These are phyloP conservation scores for Aplodontia rufa DNA, from an alignment of 2,113 vertebrate genomes.

Conservation along the genomic window DNA sequence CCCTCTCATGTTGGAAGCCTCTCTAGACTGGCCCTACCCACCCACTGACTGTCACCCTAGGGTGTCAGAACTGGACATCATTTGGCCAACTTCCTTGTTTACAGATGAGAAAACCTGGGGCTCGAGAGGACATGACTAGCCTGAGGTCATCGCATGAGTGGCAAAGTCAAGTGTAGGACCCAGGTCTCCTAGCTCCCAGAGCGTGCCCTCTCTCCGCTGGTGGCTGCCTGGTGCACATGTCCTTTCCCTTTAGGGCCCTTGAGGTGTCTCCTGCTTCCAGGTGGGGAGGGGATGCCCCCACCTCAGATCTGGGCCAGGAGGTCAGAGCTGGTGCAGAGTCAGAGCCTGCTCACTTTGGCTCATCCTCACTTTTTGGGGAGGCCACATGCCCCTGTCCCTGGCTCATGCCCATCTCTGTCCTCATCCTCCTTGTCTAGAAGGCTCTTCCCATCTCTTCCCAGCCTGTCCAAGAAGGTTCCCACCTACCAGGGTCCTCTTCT, in stretches of 20 bases:
- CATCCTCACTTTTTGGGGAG: neutral
- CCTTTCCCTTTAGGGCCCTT: neutral
- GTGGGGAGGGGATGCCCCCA: neutral
- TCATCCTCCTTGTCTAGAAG: neutral
- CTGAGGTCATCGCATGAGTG: neutral
- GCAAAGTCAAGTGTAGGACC: neutral
- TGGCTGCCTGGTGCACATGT: neutral
- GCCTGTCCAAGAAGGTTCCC: neutral
- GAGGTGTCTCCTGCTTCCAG: neutral
- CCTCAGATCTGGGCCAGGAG: neutral
- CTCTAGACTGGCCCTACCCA: neutral
- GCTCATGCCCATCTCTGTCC: neutral
- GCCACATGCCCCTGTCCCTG: neutral
- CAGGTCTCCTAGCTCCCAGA: neutral
- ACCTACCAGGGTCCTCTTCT: neutral
- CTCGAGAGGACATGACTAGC: neutral
- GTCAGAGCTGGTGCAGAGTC: neutral
- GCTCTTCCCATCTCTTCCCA: neutral
- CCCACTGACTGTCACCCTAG: rapidly evolving
- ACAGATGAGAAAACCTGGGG: neutral
- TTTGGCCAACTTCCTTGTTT: neutral
- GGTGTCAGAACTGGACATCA: neutral
- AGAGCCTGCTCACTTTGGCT: neutral
- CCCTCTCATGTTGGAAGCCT: neutral
- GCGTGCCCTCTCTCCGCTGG: neutral